Percentiles rank a stretch among this genome's conserved stretches.
phyloP scores from a whole-genome alignment of 2,888 invertebrate species.

The Boloria selene region DNA sequence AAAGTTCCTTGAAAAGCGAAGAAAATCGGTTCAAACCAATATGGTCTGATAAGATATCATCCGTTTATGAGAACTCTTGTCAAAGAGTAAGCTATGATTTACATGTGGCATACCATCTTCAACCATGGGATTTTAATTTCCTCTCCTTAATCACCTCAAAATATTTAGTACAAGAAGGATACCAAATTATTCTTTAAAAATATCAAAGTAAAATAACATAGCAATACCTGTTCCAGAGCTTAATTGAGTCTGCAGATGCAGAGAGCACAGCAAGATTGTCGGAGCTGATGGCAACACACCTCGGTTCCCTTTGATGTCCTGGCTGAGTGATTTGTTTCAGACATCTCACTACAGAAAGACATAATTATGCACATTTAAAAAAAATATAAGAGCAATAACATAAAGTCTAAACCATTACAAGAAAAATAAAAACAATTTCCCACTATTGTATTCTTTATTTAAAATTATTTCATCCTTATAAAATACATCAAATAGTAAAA shows the following conservation, averaged over 20 bases:
- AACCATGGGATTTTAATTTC: too few species aligned
- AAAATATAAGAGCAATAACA: neutral
- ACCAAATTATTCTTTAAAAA: neutral
- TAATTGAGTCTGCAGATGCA: slow-evolving; percentile 92
- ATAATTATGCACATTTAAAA: neutral
- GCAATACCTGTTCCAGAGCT: slow-evolving; percentile 94
- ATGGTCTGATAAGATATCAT: too few species aligned
- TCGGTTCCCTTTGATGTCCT: slow-evolving; percentile 95
- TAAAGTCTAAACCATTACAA: neutral
- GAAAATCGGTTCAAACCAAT: too few species aligned
- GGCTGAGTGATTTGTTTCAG: slow-evolving; percentile 86
- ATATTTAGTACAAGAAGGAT: neutral
- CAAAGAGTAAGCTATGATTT: too few species aligned
- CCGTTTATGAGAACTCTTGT: too few species aligned
- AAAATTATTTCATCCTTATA: too few species aligned
- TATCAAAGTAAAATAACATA: neutral
- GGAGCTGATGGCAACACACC: slow-evolving; percentile 93
- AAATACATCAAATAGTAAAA: too few species aligned
- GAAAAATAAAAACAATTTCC: slow-evolving; percentile 2
- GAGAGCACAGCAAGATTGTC: slow-evolving; percentile 94
- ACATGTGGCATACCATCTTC: too few species aligned
- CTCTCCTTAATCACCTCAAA: neutral
- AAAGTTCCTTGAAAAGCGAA: too few species aligned
- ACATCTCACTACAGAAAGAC: slow-evolving; percentile 62
- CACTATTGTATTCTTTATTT: too few species aligned